These are phyloP conservation scores for Drosophila glabriapex DNA, from an alignment of 2,888 invertebrate species.

Conservation along the genomic window DNA sequence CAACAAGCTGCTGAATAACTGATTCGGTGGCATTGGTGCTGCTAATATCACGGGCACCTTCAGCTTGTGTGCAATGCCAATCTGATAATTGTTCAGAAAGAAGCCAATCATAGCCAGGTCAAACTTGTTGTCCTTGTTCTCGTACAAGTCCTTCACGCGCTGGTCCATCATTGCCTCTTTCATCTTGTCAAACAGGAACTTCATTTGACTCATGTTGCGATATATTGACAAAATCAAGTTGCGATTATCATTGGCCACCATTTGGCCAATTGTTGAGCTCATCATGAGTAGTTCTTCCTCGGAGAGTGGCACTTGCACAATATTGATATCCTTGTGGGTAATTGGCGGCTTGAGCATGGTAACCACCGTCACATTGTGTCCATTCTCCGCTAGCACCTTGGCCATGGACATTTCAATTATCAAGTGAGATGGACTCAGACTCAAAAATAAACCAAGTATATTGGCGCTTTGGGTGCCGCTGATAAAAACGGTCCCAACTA, in stretches of 20 bases:
- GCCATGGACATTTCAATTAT: constrained; percentile 80
- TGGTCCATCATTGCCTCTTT: constrained; percentile 55
- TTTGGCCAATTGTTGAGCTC: constrained; percentile 36
- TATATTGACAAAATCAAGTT: constrained; percentile 36
- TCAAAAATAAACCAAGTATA: constrained; percentile 82
- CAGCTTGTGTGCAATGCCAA: constrained; percentile 77
- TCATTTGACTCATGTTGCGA: constrained; percentile 38
- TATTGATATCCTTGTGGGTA: constrained; percentile 58
- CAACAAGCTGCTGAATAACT: constrained; percentile 52
- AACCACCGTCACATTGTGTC: constrained; percentile 83
- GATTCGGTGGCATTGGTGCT: constrained; percentile 55
- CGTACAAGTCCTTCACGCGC: constrained; percentile 70
- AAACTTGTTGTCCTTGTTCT: constrained; percentile 69
- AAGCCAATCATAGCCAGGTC: constrained; percentile 82
- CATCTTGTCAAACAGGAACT: constrained; percentile 61
- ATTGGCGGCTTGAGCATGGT: constrained; percentile 68
- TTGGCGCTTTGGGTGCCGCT: constrained; percentile 59
- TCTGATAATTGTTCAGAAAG: constrained; percentile 78
- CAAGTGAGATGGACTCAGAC: constrained; percentile 80
- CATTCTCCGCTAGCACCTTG: constrained; percentile 75
- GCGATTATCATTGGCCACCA: constrained; percentile 60
- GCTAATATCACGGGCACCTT: constrained; percentile 75
- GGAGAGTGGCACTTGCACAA: constrained; percentile 60
- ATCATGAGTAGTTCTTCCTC: constrained; percentile 46
- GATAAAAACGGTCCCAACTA: constrained; percentile 19